phyloP scores from a whole-genome alignment of 37 sponge, comb jelly and placozoan genomes.

The Chondrosia reniformis region DNA sequence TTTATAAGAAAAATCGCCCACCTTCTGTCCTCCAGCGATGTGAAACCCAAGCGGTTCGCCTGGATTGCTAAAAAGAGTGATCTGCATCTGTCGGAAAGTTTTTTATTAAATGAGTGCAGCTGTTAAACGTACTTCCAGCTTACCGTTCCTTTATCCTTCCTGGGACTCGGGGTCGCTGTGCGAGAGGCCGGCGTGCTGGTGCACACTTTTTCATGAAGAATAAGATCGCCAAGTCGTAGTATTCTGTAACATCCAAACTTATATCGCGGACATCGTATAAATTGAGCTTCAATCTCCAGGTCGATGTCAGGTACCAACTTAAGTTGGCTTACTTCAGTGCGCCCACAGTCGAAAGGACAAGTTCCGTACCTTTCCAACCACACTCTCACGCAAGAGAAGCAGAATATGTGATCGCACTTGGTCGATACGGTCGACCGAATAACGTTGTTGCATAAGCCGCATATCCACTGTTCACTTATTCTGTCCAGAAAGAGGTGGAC shows the following conservation, averaged over 20 bases:
- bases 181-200: constrained; percentile 13
- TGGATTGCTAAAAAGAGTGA: constrained; percentile 11
- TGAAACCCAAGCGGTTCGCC: constrained; percentile 67
- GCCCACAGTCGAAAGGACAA: constrained; percentile 60
- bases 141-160: too few relatives aligned
- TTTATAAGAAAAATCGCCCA: not conserved
- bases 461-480: constrained; percentile 38
- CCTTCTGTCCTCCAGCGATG: constrained; percentile 65
- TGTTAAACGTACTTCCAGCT: too few relatives aligned
- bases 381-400: constrained; percentile 30
- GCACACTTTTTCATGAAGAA: constrained; percentile 57
- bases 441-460: constrained; percentile 62
- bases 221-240: constrained; percentile 39
- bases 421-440: constrained; percentile 46
- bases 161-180: not conserved
- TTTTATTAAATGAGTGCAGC: too few relatives aligned
- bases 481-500: constrained; percentile 54
- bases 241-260: constrained; percentile 44
- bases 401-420: constrained; percentile 62
- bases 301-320: constrained; percentile 30
- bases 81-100: too few relatives aligned
- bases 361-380: constrained; percentile 55
- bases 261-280: constrained; percentile 39
- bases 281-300: constrained; percentile 45
- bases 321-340: constrained; percentile 35